Evolutionary conservation across 2,797 vertebrate species (phyloP), one percentile per base, ranked within the genome.

Genomic region (Chaunax sp.): DNA sequence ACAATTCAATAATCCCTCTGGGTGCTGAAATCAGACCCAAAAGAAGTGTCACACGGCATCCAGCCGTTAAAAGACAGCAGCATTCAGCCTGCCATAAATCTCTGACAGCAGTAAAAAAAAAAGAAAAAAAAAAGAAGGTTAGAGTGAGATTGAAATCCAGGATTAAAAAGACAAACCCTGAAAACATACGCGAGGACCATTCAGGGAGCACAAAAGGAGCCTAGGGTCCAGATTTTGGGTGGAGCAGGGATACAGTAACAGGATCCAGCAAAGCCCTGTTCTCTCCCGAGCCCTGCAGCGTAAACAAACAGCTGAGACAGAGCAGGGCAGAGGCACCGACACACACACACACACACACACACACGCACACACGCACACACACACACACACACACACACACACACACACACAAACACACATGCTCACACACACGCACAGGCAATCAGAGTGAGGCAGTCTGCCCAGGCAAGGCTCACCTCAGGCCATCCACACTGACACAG

Each of bases 1-100:
- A 94, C 91, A 89, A 89, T 94, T 96, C 86, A 95, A 95, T 88
- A 89, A 90, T 92, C 95, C 93, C 94, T 90, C 71, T 77, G 94
- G n/a, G 88, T 93, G 93, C 90, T 66, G 95, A 96, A 94, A 97
- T 90, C 78, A 84, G 94, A 97, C 92, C 95, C 91, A 81, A 90
- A 92, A 93, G 92, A 94, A 94, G 95, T 60, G 72, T 92, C 92
- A 92, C 88, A 91, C 90, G 93, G 65, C 78, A 87, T 80, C 92
- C 92, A 93, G 83, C 92, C 82, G 94, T 84, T 76, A 73, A 81
- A 79, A 92, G 92, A 92, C 89, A 85, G 91, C 90, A 83, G 92
- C 89, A 88, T 94, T 94, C 92, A 93, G 88, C 92, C 80, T 58
- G 73, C 75, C 75, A 82, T 92, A 90, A 90, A 93, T 91, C 89